Percentiles rank a stretch among this genome's conserved stretches.
Conservation (phyloP, 2,888 invertebrate genomes). For the Drosophila quinaria region DNA sequence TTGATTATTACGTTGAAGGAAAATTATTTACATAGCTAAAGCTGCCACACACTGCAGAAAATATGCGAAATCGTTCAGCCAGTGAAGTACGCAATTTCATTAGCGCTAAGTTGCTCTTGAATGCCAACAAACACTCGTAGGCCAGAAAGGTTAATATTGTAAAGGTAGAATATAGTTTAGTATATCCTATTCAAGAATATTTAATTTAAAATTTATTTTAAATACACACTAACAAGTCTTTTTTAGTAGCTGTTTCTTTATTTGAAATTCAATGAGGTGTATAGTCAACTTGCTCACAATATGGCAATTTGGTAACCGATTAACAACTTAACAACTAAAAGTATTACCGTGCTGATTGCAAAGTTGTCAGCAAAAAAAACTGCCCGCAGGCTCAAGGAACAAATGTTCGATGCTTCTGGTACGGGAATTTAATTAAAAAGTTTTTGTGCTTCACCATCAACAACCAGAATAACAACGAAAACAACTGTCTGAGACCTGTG, state of each 20-base stretch:
- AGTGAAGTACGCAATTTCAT: conserved; percentile 51
- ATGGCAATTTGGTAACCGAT: conserved; percentile 28
- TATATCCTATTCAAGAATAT: background rate
- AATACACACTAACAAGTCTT: background rate
- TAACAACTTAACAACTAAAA: conserved; percentile 38
- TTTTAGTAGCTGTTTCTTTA: too few species aligned
- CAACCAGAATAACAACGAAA: conserved; percentile 27
- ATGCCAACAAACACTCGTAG: background rate
- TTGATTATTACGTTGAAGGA: conserved; percentile 8
- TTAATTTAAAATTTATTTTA: background rate
- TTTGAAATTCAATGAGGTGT: conserved; percentile 17
- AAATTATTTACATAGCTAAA: conserved; percentile 28
- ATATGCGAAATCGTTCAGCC: conserved; percentile 34
- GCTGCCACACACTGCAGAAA: conserved; percentile 22
- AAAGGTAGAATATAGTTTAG: background rate
- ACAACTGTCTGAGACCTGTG: conserved; percentile 23
- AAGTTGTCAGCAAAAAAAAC: conserved; percentile 58
- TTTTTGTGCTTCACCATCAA: conserved; percentile 51
- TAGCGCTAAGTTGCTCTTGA: conserved; percentile 27
- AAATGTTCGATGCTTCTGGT: conserved; percentile 42
- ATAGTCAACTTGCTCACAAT: background rate
- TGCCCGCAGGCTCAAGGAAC: conserved; percentile 16
- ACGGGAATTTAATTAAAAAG: conserved; percentile 75
- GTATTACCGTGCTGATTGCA: conserved; percentile 53
- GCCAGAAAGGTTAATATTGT: background rate